phyloP scores from a whole-genome alignment of 2,113 vertebrate genomes.

The Cavia porcellus region DNA sequence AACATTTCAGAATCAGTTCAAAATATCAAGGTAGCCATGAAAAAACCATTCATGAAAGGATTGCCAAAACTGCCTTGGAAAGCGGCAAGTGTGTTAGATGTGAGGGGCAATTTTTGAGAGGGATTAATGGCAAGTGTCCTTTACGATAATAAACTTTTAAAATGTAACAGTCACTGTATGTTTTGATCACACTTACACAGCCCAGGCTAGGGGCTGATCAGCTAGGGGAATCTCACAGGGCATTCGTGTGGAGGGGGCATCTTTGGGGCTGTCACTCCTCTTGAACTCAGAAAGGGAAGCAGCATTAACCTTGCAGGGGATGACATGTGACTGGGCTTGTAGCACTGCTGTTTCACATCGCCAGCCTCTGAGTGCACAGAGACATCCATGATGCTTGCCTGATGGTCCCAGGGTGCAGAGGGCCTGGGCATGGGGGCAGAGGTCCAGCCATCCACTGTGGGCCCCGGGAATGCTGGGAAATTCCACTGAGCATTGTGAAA shows the following conservation, averaged over 20 bases:
- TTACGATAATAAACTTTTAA: not conserved
- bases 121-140: not conserved
- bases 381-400: accelerated
- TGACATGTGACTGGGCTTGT: accelerated
- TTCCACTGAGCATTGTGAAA: not conserved
- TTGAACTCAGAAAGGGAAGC: not conserved
- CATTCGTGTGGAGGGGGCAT: accelerated
- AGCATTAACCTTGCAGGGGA: accelerated
- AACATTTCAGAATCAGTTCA: not conserved
- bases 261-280: not conserved
- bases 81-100: not conserved
- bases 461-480: not conserved
- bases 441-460: not conserved
- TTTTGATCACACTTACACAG: not conserved
- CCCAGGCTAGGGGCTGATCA: not conserved
- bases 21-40: not conserved
- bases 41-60: not conserved
- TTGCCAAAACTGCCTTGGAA: not conserved
- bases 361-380: not conserved
- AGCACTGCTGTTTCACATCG: accelerated
- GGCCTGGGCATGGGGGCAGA: too few relatives aligned
- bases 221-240: accelerated
- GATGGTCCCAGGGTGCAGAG: not conserved
- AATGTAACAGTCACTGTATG: not conserved
- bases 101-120: not conserved